Conservation (phyloP, 2,888 invertebrate species). For the Philaethria dido region DNA sequence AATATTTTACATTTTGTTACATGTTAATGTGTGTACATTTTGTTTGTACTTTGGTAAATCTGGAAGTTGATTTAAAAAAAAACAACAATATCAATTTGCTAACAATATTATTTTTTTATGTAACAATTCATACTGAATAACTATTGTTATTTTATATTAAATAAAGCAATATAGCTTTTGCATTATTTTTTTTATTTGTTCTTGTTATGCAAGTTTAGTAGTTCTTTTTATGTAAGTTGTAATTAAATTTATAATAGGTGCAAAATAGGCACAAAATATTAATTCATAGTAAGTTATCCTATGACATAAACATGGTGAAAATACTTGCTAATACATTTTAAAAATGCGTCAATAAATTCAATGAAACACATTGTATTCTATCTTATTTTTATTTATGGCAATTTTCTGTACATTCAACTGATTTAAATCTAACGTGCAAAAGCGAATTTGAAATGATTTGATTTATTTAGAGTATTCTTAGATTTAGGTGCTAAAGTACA, state of each 20-base stretch:
- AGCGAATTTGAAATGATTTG: constrained; percentile 23
- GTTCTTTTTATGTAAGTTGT: too few species aligned
- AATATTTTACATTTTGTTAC: too few species aligned
- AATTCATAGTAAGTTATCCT: not conserved
- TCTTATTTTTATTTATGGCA: constrained; percentile 22
- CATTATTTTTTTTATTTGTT: too few species aligned
- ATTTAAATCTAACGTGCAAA: constrained; percentile 24
- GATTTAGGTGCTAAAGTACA: constrained; percentile 20
- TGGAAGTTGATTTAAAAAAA: not conserved
- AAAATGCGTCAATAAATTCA: not conserved
- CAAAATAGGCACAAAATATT: too few species aligned
- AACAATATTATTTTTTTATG: not conserved
- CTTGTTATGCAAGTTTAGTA: too few species aligned
- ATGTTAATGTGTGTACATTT: too few species aligned
- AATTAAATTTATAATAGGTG: too few species aligned
- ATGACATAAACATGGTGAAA: not conserved
- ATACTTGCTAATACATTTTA: not conserved
- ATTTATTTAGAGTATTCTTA: constrained; percentile 20
- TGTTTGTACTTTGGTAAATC: not conserved
- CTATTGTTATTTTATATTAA: constrained; percentile 4
- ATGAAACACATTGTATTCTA: constrained; percentile 16
- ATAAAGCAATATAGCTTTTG: constrained; percentile 8
- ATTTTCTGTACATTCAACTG: constrained; percentile 18
- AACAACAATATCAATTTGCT: not conserved
- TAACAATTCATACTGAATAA: constrained; percentile 14